Percentiles rank a stretch among this genome's conserved stretches.
Evolutionary conservation across 2,888 invertebrate genomes (phyloP).

Genomic region (Cantharis flavilabris): DNA sequence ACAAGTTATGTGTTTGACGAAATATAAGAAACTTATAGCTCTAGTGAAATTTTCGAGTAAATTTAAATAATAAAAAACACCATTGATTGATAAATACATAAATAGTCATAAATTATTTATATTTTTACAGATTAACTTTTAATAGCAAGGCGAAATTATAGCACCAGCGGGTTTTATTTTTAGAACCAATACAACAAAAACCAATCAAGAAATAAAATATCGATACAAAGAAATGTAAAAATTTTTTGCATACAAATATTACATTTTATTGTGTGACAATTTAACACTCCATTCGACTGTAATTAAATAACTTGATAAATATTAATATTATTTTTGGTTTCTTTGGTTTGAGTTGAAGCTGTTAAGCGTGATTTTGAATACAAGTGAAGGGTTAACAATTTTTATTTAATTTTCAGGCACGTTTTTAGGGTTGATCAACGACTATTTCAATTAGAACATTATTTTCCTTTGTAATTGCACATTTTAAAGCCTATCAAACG

Average conservation of each 20-base stretch:
- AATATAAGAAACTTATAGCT: background rate
- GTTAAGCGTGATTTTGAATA: background rate
- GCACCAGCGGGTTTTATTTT: background rate
- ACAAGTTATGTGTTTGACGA: background rate
- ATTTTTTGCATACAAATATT: background rate
- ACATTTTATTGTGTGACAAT: background rate
- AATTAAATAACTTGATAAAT: background rate
- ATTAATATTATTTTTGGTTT: background rate
- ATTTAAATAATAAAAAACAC: background rate
- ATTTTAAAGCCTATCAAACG: background rate
- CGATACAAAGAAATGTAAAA: background rate
- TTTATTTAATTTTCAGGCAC: background rate
- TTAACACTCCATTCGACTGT: background rate
- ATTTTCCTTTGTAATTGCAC: background rate
- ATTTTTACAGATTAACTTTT: background rate
- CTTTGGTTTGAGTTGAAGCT: background rate
- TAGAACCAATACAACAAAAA: background rate
- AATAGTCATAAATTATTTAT: background rate
- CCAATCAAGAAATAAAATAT: background rate
- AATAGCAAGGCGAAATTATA: background rate
- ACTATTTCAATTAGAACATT: background rate
- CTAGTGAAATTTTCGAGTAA: background rate
- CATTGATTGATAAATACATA: background rate
- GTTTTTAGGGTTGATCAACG: background rate
- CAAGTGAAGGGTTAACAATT: background rate